Evolutionary conservation across 2,113 vertebrate species (phyloP).

Genomic region (Hippoglossus stenolepis): DNA sequence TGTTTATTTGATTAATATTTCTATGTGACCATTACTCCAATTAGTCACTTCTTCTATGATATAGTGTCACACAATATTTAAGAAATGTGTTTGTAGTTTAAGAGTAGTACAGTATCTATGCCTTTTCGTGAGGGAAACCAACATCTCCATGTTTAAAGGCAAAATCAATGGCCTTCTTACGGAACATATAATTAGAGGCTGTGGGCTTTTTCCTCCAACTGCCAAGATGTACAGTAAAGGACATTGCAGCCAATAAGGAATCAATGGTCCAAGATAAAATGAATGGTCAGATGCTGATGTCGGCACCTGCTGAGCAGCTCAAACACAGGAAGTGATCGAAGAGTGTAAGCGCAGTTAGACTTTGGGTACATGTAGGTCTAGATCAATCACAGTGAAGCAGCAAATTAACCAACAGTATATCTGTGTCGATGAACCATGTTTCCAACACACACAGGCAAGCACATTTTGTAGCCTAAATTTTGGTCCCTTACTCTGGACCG

Average conservation of each 20-base stretch:
- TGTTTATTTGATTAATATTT: constrained; percentile 6
- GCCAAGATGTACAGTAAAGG: not conserved
- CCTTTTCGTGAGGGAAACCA: not conserved
- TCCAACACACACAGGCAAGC: not conserved
- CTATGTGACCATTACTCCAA: not conserved
- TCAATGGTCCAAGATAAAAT: constrained; percentile 21
- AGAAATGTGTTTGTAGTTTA: too few species aligned
- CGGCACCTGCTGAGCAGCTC: constrained; percentile 12
- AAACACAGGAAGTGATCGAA: constrained; percentile 10
- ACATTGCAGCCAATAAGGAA: not conserved
- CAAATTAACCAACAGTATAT: not conserved
- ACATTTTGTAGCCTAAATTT: not conserved
- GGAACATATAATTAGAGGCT: constrained; percentile 2
- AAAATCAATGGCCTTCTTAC: not conserved
- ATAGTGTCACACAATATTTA: too few species aligned
- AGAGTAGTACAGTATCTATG: too few species aligned
- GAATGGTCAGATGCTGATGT: constrained; percentile 13
- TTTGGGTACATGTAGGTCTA: not conserved
- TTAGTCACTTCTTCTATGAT: too few species aligned
- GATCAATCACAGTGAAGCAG: constrained; percentile 8
- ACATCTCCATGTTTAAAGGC: not conserved
- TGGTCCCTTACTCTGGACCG: too few species aligned
- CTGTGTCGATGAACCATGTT: not conserved
- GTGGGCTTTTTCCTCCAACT: not conserved
- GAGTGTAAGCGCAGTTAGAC: not conserved